Percentiles rank a stretch among this genome's conserved stretches.
Conservation (phyloP, 2,797 vertebrate genomes). For the Spinus olivaceus region DNA sequence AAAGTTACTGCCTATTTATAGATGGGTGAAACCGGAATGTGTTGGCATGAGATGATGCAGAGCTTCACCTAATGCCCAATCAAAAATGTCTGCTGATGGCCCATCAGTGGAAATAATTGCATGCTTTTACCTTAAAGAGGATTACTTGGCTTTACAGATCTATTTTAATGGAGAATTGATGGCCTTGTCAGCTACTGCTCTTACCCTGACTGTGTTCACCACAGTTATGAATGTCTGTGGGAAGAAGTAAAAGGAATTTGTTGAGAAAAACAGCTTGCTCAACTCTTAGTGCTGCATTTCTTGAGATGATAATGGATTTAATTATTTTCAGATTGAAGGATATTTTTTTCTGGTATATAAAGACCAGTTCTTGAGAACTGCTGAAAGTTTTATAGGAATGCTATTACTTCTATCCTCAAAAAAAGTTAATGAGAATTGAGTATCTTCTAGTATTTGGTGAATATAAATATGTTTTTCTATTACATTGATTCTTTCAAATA, state of each 20-base stretch:
- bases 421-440: background rate
- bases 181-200: background rate
- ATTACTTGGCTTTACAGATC: constrained; percentile 10
- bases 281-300: background rate
- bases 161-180: constrained; percentile 36
- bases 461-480: background rate
- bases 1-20: constrained; percentile 17
- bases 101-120: constrained; percentile 32
- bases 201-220: background rate
- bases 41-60: background rate
- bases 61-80: background rate
- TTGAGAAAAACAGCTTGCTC: background rate
- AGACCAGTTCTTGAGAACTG: background rate
- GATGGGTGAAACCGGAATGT: background rate
- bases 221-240: background rate
- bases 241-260: background rate
- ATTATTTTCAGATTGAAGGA: background rate
- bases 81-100: background rate
- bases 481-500: background rate
- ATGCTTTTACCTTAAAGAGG: constrained; percentile 13
- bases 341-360: background rate
- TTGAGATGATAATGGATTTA: background rate
- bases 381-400: background rate
- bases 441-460: background rate
- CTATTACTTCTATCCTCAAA: background rate